Evolutionary conservation across 1,140 invertebrate species (phyloP).

Genomic region (Papilio machaon): DNA sequence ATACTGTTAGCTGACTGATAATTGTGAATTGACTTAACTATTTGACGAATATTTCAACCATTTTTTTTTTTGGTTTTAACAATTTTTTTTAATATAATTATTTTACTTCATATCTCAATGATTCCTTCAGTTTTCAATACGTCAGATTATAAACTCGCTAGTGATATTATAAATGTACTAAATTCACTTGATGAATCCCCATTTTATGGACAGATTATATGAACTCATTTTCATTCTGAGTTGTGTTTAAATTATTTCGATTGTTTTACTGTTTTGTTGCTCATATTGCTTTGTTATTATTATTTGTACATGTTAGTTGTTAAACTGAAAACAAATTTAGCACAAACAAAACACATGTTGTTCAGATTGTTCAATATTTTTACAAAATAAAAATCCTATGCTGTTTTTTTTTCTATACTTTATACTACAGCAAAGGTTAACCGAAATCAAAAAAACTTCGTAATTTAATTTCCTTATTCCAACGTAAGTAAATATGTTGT

Average conservation of each 20-base stretch:
- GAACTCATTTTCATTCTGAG: not conserved
- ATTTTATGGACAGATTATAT: not conserved
- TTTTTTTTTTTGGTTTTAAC: no score
- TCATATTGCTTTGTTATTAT: slow-evolving; percentile 11
- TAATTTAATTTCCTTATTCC: no score
- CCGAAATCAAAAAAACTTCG: no score
- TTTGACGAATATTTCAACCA: no score
- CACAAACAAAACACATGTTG: not conserved
- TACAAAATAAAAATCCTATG: no score
- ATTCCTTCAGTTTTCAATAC: no score
- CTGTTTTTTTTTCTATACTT: no score
- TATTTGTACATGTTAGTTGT: not conserved
- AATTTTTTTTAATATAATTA: no score
- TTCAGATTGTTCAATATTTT: not conserved
- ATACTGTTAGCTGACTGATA: not conserved
- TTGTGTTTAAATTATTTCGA: not conserved
- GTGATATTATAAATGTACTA: not conserved
- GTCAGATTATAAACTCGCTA: not conserved
- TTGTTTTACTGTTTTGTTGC: slow-evolving; percentile 2
- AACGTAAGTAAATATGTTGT: no score
- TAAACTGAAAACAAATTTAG: not conserved
- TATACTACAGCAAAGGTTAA: not conserved
- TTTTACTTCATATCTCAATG: no score
- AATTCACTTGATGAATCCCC: not conserved
- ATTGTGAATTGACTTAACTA: not conserved